Evolutionary conservation across 30 jellyfish, hydroid and myxozoan genomes (phyloP).

Genomic region (Mastigias papua): DNA sequence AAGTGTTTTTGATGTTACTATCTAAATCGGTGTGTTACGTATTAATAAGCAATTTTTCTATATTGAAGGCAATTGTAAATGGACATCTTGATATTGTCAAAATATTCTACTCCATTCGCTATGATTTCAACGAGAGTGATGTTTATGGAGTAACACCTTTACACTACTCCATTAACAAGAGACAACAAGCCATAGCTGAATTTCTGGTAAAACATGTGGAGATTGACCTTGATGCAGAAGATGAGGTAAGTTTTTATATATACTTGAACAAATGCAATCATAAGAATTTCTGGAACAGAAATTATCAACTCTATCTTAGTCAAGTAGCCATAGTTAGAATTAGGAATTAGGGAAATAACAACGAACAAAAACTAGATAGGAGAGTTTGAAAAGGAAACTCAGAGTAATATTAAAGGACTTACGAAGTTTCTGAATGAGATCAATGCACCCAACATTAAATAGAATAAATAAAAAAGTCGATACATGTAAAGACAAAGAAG

Average conservation of each 20-base stretch:
- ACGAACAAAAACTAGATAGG: too few species aligned
- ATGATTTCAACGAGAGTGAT: conserved; percentile 1
- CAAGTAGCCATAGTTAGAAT: background rate
- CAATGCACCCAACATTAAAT: too few species aligned
- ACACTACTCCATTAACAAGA: conserved; percentile 10
- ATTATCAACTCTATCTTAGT: background rate
- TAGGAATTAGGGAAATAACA: background rate
- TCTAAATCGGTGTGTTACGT: too few species aligned
- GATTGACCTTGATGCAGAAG: background rate
- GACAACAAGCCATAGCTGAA: conserved; percentile 6
- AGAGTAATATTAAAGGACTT: background rate
- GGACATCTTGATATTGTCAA: too few species aligned
- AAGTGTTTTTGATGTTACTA: too few species aligned
- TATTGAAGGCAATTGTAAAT: too few species aligned
- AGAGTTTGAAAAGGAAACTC: background rate
- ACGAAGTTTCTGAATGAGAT: too few species aligned
- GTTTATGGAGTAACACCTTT: conserved; percentile 7
- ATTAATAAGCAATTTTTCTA: background rate
- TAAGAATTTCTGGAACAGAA: background rate
- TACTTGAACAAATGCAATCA: too few species aligned
- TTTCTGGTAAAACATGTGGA: background rate
- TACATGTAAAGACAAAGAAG: too few species aligned
- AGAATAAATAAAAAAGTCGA: too few species aligned
- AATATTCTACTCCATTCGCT: background rate
- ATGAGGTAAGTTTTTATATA: conserved; percentile 1